Base-by-base conservation (phyloP, 1,140 invertebrate species). In the Archegozetes longisetosus region DNA sequence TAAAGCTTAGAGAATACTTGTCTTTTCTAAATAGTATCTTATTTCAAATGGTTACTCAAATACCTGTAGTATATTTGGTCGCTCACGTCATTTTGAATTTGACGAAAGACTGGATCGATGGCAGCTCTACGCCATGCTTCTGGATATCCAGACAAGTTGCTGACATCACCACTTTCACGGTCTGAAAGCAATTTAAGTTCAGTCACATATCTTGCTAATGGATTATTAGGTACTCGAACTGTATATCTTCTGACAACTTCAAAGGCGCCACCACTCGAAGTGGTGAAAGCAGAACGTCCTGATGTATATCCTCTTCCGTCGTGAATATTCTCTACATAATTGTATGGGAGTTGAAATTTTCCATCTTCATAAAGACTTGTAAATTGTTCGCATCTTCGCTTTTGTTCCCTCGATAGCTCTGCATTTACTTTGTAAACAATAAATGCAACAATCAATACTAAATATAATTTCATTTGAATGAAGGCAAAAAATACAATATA, bases 281-380 rank as follows among this genome's bases (percentile, higher is more conserved):
- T 57, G n/a, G 49, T 55, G 24, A 57, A 57, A 28, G 29, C 55
- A 2, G 55, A 2, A 23, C 55, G 55, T 1, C 55, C 55, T 3
- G 55, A 47, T 14, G 55, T 57, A 50, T 2, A 57, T 12, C 55
- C 55, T 14, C 55, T 29, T 17, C 55, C 55, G 29, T 57, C 55
- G 24, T 51, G 28, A 26, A 57, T 57, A 50, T 57, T 50, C 24
- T 57, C 55, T 9, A 17, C 17, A 50, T 57, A 57, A 28, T 4
- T 24, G 29, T 57, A 57, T 28, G 40, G 55, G 17, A 57, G 24
- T 27, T 57, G n/a, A n/a, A n/a, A n/a, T n/a, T n/a, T n/a, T n/a
- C n/a, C n/a, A n/a, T n/a, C n/a, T n/a, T n/a, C n/a, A n/a, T n/a
- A n/a, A n/a, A n/a, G n/a, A n/a, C n/a, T n/a, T n/a, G n/a, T n/a